phyloP scores from a whole-genome alignment of 2,888 invertebrate species.

The Galeruca laticollis region DNA sequence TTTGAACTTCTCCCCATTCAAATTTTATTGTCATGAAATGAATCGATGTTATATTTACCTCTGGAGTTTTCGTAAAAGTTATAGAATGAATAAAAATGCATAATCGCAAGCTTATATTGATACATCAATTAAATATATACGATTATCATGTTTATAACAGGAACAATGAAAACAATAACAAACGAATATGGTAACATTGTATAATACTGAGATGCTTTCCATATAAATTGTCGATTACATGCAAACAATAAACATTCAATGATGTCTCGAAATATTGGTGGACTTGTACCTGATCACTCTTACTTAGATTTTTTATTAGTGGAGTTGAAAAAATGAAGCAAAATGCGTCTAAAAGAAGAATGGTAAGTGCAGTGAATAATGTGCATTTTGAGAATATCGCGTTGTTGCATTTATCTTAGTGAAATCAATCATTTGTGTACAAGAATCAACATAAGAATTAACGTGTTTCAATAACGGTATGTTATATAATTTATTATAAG shows the following conservation, averaged over 20 bases:
- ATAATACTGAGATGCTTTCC: conserved; percentile 19
- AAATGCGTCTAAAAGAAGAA: background rate
- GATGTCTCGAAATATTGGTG: background rate
- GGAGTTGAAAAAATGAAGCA: background rate
- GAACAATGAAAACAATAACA: conserved; percentile 23
- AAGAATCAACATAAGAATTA: background rate
- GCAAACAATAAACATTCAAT: conserved; percentile 13
- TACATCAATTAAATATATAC: background rate
- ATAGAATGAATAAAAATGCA: background rate
- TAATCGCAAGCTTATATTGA: background rate
- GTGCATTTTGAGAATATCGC: background rate
- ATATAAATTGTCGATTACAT: conserved; percentile 25
- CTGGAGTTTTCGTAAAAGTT: background rate
- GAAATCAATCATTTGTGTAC: background rate
- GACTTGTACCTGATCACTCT: background rate
- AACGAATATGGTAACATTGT: conserved; percentile 19
- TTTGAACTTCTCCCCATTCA: too few species aligned
- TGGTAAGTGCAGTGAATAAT: background rate
- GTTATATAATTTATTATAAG: background rate
- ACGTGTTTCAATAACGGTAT: background rate
- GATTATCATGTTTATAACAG: background rate
- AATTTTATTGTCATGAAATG: too few species aligned
- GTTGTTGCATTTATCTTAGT: background rate
- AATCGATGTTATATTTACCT: background rate
- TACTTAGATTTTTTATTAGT: background rate